Evolutionary conservation across 2,888 invertebrate species (phyloP).

Genomic region (Drosophila subquinaria): DNA sequence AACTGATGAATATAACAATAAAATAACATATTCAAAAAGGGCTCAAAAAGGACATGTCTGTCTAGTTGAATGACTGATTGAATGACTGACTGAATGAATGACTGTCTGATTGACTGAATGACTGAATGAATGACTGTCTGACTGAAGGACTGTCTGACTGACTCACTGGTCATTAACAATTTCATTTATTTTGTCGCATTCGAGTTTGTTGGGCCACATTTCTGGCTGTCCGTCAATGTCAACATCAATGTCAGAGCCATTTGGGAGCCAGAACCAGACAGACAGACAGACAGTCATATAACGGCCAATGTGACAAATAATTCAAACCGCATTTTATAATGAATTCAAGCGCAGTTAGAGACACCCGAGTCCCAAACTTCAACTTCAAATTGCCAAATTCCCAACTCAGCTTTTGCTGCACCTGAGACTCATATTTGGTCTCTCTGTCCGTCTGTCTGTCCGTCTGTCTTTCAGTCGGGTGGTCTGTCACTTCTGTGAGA

Average conservation of each 20-base stretch:
- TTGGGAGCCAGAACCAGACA: conserved; percentile 25
- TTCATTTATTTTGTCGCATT: conserved; percentile 73
- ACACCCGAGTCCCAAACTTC: not conserved
- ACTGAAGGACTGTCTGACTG: conserved; percentile 10
- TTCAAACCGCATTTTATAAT: conserved; percentile 73
- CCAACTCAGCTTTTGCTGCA: conserved; percentile 1
- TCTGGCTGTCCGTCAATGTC: conserved; percentile 66
- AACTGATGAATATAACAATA: conserved; percentile 66
- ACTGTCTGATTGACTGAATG: conserved; percentile 13
- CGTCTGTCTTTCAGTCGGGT: conserved; percentile 8
- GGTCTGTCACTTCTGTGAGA: conserved; percentile 46
- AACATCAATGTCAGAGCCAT: conserved; percentile 69
- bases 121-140: conserved; percentile 6
- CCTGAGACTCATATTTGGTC: conserved; percentile 13
- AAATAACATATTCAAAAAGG: conserved; percentile 78
- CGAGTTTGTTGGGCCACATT: conserved; percentile 20
- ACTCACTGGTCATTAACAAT: conserved; percentile 75
- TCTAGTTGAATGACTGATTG: not conserved
- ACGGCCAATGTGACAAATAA: conserved; percentile 71
- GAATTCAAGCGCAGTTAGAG: conserved; percentile 55
- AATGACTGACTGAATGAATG: conserved; percentile 14
- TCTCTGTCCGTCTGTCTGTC: not conserved
- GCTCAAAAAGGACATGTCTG: conserved; percentile 13
- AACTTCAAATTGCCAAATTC: not conserved
- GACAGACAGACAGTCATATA: conserved; percentile 58